Percentiles rank a stretch among this genome's conserved stretches.
These are phyloP conservation scores for Tragopan temminckii DNA, from an alignment of 2,797 vertebrate species.

Conservation along the genomic window DNA sequence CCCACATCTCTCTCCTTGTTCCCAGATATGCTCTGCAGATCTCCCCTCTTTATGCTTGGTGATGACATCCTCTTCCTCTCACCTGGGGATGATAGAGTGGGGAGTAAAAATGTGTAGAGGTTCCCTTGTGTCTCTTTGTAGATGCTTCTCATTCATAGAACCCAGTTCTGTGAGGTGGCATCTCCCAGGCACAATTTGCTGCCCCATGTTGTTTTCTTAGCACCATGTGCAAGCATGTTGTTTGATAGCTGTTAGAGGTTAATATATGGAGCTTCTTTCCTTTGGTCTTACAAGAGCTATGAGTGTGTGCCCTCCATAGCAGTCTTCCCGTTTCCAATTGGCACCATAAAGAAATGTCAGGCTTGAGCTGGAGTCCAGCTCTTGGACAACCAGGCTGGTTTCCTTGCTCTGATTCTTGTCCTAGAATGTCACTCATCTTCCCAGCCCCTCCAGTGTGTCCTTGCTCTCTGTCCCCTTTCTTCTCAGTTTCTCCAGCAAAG, in stretches of 20 bases:
- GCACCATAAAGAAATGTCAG: not conserved
- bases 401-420: constrained; percentile 61
- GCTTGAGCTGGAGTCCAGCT: not conserved
- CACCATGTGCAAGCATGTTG: not conserved
- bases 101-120: not conserved
- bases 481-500: not conserved
- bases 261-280: not conserved
- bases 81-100: not conserved
- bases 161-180: not conserved
- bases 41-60: not conserved
- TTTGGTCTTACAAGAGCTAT: not conserved
- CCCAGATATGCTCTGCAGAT: not conserved
- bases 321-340: not conserved
- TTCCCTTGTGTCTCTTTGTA: not conserved
- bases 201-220: not conserved
- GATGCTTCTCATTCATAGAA: not conserved
- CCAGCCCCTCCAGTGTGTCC: not conserved
- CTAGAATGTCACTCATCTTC: not conserved
- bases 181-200: not conserved
- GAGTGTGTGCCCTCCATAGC: not conserved
- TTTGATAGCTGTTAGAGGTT: not conserved
- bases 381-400: not conserved
- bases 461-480: not conserved
- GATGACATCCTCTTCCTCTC: not conserved
- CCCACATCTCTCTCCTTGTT: constrained; percentile 2